These are phyloP conservation scores for Bellardia bayeri DNA, from an alignment of 2,888 invertebrate genomes.

Conservation along the genomic window DNA sequence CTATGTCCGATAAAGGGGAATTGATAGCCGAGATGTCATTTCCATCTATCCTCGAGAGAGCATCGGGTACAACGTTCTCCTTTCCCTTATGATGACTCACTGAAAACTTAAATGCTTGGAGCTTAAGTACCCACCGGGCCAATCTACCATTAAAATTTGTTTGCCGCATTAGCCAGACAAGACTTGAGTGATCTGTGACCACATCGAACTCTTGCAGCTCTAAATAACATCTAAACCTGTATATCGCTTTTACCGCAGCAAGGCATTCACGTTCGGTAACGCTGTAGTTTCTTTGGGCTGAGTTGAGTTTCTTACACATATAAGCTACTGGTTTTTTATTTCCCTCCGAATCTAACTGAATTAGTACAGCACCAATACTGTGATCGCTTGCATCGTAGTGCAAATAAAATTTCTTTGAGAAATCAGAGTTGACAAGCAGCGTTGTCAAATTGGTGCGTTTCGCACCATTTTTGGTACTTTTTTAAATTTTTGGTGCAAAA, in stretches of 20 bases:
- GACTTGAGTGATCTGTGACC: not conserved
- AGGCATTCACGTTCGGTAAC: not conserved
- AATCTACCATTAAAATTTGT: not conserved
- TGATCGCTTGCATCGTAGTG: too few species aligned
- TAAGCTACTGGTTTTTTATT: too few species aligned
- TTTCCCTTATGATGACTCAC: slow-evolving; percentile 3
- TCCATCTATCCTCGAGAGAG: not conserved
- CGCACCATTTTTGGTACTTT: too few species aligned
- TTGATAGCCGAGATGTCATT: not conserved
- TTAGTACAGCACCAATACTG: too few species aligned
- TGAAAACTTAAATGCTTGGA: not conserved
- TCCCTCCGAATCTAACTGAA: too few species aligned
- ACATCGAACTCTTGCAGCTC: not conserved
- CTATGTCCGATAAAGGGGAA: not conserved
- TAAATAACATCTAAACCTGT: not conserved
- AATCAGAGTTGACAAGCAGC: too few species aligned
- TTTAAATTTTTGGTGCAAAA: too few species aligned
- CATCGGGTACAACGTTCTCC: slow-evolving; percentile 16
- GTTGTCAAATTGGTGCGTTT: too few species aligned
- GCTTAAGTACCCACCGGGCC: not conserved
- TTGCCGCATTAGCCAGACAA: not conserved
- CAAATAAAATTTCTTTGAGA: too few species aligned
- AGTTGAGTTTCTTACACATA: too few species aligned
- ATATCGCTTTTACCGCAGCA: not conserved
- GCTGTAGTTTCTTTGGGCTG: not conserved